Evolutionary conservation across 1,140 invertebrate species (phyloP).

Genomic region (Eriocheir sinensis): DNA sequence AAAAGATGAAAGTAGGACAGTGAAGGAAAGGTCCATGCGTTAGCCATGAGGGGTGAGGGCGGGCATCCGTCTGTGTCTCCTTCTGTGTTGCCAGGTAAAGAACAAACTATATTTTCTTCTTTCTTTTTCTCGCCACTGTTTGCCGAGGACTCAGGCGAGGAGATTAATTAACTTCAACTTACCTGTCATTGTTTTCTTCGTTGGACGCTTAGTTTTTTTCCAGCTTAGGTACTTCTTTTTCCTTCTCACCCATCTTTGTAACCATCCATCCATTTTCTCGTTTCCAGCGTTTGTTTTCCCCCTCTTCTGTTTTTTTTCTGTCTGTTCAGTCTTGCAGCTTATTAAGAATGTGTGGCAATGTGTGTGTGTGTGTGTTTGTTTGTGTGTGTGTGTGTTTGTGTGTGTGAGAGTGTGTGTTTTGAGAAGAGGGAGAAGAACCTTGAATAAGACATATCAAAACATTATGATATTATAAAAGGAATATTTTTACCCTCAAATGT

Average conservation of each 20-base stretch:
- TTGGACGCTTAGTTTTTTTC: neutral
- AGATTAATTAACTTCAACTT: conserved; percentile 17
- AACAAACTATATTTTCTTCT: conserved; percentile 3
- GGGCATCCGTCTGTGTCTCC: neutral
- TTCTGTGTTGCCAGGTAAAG: conserved; percentile 1
- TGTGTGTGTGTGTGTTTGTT: too few species aligned
- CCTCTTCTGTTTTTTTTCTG: too few species aligned
- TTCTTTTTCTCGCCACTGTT: neutral
- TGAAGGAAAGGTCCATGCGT: too few species aligned
- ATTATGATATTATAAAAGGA: too few species aligned
- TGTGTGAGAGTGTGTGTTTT: too few species aligned
- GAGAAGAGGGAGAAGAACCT: too few species aligned
- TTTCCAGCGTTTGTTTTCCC: neutral
- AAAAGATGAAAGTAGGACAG: neutral
- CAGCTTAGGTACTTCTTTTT: neutral
- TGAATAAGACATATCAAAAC: too few species aligned
- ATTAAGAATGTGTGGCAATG: neutral
- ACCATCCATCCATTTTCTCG: too few species aligned
- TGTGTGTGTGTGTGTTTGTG: too few species aligned
- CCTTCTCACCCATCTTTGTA: neutral
- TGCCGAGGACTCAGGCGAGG: neutral
- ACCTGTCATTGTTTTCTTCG: conserved; percentile 24
- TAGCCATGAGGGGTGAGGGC: too few species aligned
- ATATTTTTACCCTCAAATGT: too few species aligned
- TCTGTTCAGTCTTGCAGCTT: too few species aligned